A percentile compares a stretch with the other conserved stretches of the same genome.
Conservation (phyloP, 2,888 invertebrate genomes). For the Troides oblongomaculatus region DNA sequence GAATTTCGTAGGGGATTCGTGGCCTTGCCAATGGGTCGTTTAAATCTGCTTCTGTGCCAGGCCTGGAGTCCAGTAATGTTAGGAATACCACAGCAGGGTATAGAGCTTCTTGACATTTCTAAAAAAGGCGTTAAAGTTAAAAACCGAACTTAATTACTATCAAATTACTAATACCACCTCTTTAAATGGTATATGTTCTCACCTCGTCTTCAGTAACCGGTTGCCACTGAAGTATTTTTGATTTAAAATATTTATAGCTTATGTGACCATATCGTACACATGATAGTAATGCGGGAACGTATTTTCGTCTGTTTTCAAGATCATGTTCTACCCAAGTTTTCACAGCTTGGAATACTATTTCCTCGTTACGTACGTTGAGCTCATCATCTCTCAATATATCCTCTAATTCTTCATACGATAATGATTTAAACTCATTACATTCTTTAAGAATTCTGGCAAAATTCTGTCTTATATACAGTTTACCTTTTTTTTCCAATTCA, state of each 20-base stretch:
- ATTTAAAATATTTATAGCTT: conserved; percentile 78
- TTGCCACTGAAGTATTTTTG: conserved; percentile 78
- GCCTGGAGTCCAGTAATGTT: conserved; percentile 71
- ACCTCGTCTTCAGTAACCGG: conserved; percentile 76
- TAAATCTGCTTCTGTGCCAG: conserved; percentile 72
- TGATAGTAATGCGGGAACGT: conserved; percentile 81
- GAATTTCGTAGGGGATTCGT: conserved; percentile 86
- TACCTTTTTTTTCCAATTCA: conserved; percentile 82
- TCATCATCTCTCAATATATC: conserved; percentile 85
- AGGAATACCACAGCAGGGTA: conserved; percentile 77
- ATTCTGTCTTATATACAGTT: conserved; percentile 79
- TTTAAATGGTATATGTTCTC: conserved; percentile 30
- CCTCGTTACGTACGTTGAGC: conserved; percentile 86
- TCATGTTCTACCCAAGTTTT: conserved; percentile 85
- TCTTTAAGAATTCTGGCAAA: conserved; percentile 82
- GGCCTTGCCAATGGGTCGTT: conserved; percentile 83
- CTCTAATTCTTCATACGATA: conserved; percentile 81
- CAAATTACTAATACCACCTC: background rate
- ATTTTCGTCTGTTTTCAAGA: conserved; percentile 71
- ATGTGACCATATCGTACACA: conserved; percentile 85
- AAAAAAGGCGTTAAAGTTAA: conserved; percentile 33
- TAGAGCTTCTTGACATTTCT: conserved; percentile 79
- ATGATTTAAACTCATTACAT: conserved; percentile 82
- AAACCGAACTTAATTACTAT: conserved; percentile 7
- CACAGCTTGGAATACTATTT: conserved; percentile 86